Conservation (phyloP, 2,797 vertebrate genomes). For the Leptodactylus fallax region DNA sequence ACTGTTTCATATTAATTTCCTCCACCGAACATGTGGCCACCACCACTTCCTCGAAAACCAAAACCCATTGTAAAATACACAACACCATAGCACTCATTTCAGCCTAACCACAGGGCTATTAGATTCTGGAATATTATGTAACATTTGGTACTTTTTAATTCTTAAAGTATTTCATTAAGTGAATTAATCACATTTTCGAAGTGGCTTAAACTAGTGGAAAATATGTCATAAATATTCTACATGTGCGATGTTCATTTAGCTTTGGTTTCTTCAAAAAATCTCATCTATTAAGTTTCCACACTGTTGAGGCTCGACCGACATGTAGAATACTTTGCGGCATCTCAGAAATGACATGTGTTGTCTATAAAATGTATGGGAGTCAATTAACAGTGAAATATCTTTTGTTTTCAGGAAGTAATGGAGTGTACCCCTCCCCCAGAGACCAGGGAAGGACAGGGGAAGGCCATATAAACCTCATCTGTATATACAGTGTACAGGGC, state of each 20-base stretch:
- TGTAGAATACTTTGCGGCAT: neutral
- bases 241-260: neutral
- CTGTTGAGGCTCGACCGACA: neutral
- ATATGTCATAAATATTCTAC: neutral
- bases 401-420: neutral
- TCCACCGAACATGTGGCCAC: constrained; percentile 44
- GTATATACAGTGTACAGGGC: neutral
- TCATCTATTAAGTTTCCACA: neutral
- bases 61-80: constrained; percentile 41
- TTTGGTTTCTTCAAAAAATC: neutral
- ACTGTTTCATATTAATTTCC: constrained; percentile 58
- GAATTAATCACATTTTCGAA: constrained; percentile 33
- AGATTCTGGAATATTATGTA: constrained; percentile 31
- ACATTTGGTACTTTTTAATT: constrained; percentile 35
- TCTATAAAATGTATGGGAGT: neutral
- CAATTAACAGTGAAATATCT: too few species aligned
- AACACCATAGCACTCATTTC: neutral
- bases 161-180: constrained; percentile 26
- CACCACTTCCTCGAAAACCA: constrained; percentile 49
- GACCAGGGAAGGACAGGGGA: neutral
- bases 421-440: neutral
- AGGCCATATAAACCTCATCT: neutral
- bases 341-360: neutral
- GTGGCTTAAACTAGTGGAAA: neutral
- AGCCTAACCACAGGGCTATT: constrained; percentile 15